Conservation (phyloP, 2,113 vertebrate genomes). For the Panthera tigris region DNA sequence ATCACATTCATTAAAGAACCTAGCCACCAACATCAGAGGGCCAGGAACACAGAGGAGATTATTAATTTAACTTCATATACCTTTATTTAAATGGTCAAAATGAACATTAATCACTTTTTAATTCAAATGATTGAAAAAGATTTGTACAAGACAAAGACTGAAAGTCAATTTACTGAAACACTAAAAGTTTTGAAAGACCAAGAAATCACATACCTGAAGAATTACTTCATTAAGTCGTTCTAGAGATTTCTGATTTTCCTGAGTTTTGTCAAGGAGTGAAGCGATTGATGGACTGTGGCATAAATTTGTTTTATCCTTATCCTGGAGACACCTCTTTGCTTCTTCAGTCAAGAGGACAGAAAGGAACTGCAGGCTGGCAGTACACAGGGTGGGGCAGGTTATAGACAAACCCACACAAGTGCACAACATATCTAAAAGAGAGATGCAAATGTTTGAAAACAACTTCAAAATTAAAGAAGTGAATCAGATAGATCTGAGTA, state of each 20-base stretch:
- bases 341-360: slow-evolving; percentile 90
- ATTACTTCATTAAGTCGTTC: slow-evolving; percentile 87
- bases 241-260: slow-evolving; percentile 80
- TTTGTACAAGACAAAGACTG: background rate
- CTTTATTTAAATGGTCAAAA: background rate
- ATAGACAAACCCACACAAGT: slow-evolving; percentile 84
- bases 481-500: slow-evolving; percentile 5
- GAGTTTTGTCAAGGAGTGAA: slow-evolving; percentile 83
- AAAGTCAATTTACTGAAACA: background rate
- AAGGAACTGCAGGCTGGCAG: slow-evolving; percentile 90
- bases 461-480: slow-evolving; percentile 23
- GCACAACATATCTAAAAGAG: slow-evolving; percentile 87
- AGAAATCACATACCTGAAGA: slow-evolving; percentile 88
- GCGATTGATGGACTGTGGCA: slow-evolving; percentile 71
- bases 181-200: background rate
- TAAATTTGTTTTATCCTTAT: slow-evolving; percentile 53
- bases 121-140: background rate
- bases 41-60: background rate
- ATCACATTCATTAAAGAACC: background rate
- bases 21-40: background rate
- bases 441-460: background rate
- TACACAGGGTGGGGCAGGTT: slow-evolving; percentile 81
- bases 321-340: slow-evolving; percentile 80
- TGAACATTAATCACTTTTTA: background rate
- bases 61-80: background rate